These are phyloP conservation scores for Disparrhopalites patrizii DNA, from an alignment of 2,888 invertebrate species.

Conservation along the genomic window DNA sequence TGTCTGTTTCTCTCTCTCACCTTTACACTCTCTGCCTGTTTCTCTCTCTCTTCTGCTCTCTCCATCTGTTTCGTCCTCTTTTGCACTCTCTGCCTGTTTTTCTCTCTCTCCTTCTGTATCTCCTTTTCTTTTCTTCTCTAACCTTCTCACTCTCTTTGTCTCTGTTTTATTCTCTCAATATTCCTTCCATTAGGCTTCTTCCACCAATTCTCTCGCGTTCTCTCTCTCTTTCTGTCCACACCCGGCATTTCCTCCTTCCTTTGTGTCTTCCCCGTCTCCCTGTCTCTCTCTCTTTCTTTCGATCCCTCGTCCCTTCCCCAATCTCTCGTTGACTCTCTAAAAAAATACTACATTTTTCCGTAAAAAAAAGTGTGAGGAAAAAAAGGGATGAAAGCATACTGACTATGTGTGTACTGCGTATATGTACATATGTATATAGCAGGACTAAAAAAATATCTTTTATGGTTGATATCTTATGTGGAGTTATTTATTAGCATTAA, in stretches of 20 bases:
- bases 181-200: too few relatives aligned
- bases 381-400: not conserved
- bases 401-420: too few relatives aligned
- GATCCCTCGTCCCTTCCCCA: not conserved
- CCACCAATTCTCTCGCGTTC: not conserved
- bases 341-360: not conserved
- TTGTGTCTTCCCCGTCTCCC: not conserved
- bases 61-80: too few relatives aligned
- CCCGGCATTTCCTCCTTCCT: not conserved
- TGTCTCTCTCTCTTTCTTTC: not conserved
- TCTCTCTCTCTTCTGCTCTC: too few relatives aligned
- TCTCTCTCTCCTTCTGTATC: too few relatives aligned
- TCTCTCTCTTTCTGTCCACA: not conserved
- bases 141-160: not conserved
- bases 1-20: too few relatives aligned
- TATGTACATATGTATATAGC: too few relatives aligned
- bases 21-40: too few relatives aligned
- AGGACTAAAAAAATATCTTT: too few relatives aligned
- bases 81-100: too few relatives aligned
- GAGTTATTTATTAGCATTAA: slow-evolving; percentile 8
- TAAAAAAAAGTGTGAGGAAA: not conserved
- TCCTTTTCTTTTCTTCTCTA: not conserved
- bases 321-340: not conserved
- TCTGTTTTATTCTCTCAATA: too few relatives aligned
- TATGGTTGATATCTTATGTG: slow-evolving; percentile 1